phyloP scores from a whole-genome alignment of 2,888 invertebrate species.

The Eremobia ochroleuca region DNA sequence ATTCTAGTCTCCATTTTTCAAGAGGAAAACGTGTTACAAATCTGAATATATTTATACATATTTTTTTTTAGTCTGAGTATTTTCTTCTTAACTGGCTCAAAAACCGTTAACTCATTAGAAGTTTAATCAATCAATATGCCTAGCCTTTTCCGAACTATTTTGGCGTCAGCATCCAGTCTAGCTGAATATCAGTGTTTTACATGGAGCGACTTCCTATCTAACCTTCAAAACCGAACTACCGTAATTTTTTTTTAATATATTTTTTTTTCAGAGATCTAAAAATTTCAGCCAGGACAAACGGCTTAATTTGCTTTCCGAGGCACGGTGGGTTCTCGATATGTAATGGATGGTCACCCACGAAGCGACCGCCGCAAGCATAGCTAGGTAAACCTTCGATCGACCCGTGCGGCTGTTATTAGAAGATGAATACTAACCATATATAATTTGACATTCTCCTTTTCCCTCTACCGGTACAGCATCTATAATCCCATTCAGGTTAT shows the following conservation, averaged over 20 bases:
- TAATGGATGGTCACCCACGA: not conserved
- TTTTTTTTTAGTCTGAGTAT: no score
- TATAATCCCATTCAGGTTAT: conserved; percentile 30
- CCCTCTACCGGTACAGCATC: conserved; percentile 38
- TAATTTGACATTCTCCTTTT: conserved; percentile 29
- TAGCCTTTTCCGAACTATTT: not conserved
- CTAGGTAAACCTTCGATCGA: not conserved
- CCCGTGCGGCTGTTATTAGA: not conserved
- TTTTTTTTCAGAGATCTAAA: not conserved
- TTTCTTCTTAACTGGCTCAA: not conserved
- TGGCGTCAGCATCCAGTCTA: not conserved
- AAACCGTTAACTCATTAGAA: not conserved
- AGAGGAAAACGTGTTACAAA: not conserved
- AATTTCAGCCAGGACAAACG: not conserved
- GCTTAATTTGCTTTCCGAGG: not conserved
- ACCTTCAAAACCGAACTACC: no score
- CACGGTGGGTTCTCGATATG: not conserved
- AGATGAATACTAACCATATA: conserved; percentile 26
- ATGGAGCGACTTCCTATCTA: not conserved
- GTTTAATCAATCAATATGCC: not conserved
- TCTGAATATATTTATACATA: no score
- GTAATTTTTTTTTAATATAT: no score
- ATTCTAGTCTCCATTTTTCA: not conserved
- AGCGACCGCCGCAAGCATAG: not conserved
- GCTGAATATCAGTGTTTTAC: not conserved